Percentiles rank a stretch among this genome's conserved stretches.
Evolutionary conservation across 2,797 vertebrate species (phyloP).

Genomic region (Gobio occitaniae): DNA sequence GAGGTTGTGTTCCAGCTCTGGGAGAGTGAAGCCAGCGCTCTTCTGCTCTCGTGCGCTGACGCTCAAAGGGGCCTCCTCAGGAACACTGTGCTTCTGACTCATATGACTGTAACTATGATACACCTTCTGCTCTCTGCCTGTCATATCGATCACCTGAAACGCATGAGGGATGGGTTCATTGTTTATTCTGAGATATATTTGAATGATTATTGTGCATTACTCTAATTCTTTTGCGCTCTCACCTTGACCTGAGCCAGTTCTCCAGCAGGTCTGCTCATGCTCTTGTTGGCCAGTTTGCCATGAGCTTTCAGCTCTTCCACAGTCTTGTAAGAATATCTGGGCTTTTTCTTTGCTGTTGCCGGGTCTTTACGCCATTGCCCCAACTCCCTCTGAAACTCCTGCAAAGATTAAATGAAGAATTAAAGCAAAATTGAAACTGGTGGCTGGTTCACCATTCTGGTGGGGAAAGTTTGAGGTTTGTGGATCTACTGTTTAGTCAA

Average conservation of each 20-base stretch:
- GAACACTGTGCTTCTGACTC: slow-evolving; percentile 94
- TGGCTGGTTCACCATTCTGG: too few relatives aligned
- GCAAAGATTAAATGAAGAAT: slow-evolving; percentile 5
- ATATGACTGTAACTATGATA: slow-evolving; percentile 99
- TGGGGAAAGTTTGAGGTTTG: too few relatives aligned
- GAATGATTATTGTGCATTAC: neutral
- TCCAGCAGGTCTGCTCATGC: slow-evolving; percentile 85
- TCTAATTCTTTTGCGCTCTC: slow-evolving; percentile 36
- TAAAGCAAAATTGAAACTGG: neutral
- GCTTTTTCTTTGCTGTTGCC: slow-evolving; percentile 88
- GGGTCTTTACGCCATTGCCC: slow-evolving; percentile 98
- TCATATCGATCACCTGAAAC: slow-evolving; percentile 98
- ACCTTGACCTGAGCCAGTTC: slow-evolving; percentile 98
- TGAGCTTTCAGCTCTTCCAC: slow-evolving; percentile 96
- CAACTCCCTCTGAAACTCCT: slow-evolving; percentile 96
- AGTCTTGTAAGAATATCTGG: slow-evolving; percentile 94
- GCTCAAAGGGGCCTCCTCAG: slow-evolving; percentile 83
- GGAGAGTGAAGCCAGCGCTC: slow-evolving; percentile 86
- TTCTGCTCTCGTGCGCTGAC: slow-evolving; percentile 83
- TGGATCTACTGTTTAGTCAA: neutral
- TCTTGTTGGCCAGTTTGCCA: slow-evolving; percentile 84
- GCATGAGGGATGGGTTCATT: neutral
- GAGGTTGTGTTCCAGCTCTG: slow-evolving; percentile 96
- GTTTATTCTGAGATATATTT: neutral
- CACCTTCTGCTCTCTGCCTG: slow-evolving; percentile 93